phyloP scores from a whole-genome alignment of 2,113 vertebrate genomes.

The Brachypteracias leptosomus region DNA sequence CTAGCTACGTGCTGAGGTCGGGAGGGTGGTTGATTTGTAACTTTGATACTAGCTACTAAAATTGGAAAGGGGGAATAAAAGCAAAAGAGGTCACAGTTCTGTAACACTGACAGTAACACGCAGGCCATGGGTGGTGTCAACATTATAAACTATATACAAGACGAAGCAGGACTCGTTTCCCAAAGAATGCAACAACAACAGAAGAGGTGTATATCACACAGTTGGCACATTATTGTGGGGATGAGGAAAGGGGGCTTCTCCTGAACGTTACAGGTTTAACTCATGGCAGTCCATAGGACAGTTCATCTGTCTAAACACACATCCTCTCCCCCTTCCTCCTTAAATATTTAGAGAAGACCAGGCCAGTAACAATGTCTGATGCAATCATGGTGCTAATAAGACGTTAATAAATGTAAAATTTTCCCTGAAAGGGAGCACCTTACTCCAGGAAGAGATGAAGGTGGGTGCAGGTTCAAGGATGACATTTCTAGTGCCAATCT shows the following conservation, averaged over 20 bases:
- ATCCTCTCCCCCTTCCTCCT: conserved; percentile 27
- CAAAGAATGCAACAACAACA: neutral
- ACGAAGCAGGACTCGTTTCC: conserved; percentile 37
- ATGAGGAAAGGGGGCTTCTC: neutral
- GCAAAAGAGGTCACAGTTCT: conserved; percentile 65
- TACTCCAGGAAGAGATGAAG: neutral
- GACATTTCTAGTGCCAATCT: neutral
- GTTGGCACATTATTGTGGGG: neutral
- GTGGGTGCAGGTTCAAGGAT: neutral
- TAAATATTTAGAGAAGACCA: neutral
- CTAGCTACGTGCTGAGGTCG: neutral
- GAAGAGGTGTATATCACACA: neutral
- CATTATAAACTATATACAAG: conserved; percentile 80
- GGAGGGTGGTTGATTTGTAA: neutral
- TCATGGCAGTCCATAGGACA: conserved; percentile 28
- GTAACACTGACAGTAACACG: conserved; percentile 75
- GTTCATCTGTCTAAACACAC: conserved; percentile 1
- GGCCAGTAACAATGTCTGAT: neutral
- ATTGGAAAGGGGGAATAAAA: conserved; percentile 25
- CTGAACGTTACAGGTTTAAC: neutral
- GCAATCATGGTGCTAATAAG: neutral
- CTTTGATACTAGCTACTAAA: conserved; percentile 42
- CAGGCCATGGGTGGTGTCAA: conserved; percentile 61
- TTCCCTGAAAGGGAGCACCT: conserved; percentile 28
- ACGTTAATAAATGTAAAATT: neutral